Evolutionary conservation across 2,888 invertebrate species (phyloP).

Genomic region (Zygothrica quintamaculata): DNA sequence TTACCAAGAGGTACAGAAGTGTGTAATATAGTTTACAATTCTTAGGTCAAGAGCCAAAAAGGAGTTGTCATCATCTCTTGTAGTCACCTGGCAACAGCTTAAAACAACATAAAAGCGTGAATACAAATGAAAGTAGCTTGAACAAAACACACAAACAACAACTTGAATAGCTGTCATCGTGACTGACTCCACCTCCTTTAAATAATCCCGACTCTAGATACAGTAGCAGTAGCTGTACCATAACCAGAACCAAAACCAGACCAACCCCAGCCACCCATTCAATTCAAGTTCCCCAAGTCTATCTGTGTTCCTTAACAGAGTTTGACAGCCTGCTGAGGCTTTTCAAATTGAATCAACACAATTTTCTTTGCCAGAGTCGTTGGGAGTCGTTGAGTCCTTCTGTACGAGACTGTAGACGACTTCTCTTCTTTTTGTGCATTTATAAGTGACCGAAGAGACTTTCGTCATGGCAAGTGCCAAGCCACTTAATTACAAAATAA

Average conservation of each 20-base stretch:
- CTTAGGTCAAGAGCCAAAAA: conserved; percentile 63
- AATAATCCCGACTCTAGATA: too few relatives aligned
- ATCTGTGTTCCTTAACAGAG: conserved; percentile 46
- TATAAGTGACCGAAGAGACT: conserved; percentile 61
- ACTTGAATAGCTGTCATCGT: conserved; percentile 57
- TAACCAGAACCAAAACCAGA: conserved; percentile 1
- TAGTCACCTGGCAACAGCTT: conserved; percentile 50
- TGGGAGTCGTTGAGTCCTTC: background rate
- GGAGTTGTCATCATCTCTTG: conserved; percentile 30
- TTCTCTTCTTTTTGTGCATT: conserved; percentile 49
- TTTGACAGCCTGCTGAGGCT: conserved; percentile 57
- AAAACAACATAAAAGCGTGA: conserved; percentile 27
- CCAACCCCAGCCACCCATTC: conserved; percentile 29
- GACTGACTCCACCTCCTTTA: conserved; percentile 22
- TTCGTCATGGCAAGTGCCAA: conserved; percentile 60
- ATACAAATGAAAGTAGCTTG: conserved; percentile 43
- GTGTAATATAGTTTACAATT: conserved; percentile 25
- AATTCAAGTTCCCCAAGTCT: conserved; percentile 29
- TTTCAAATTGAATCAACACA: conserved; percentile 80
- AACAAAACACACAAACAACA: conserved; percentile 49
- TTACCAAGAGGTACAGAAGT: background rate
- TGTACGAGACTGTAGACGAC: background rate
- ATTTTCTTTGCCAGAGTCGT: conserved; percentile 61
- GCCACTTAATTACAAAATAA: conserved; percentile 80
- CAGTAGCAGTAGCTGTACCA: conserved; percentile 17